These are phyloP conservation scores for Petroica traversi DNA, from an alignment of 2,113 vertebrate genomes.

Conservation along the genomic window DNA sequence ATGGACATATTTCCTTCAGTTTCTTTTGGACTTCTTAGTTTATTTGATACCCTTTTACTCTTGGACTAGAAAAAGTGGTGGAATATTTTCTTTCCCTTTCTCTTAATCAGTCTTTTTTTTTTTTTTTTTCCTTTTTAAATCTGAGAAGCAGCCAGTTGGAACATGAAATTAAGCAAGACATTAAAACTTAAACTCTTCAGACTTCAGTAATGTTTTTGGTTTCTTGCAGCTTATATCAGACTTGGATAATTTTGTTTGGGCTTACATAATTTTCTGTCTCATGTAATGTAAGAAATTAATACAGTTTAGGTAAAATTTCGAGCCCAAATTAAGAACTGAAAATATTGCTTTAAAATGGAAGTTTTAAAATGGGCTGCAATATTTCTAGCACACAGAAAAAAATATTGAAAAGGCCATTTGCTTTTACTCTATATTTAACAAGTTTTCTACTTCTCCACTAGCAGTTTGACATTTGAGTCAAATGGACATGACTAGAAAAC, in stretches of 20 bases:
- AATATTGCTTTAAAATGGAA: not conserved
- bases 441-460: not conserved
- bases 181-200: not conserved
- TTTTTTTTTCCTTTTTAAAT: not conserved
- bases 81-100: not conserved
- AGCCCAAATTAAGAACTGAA: not conserved
- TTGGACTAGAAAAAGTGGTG: not conserved
- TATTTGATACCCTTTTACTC: not conserved
- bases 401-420: not conserved
- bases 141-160: not conserved
- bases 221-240: not conserved
- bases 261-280: not conserved
- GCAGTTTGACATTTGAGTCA: not conserved
- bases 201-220: not conserved
- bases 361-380: not conserved
- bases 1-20: not conserved
- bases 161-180: not conserved
- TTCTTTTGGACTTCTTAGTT: not conserved
- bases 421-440: not conserved
- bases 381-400: not conserved
- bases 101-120: not conserved
- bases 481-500: not conserved
- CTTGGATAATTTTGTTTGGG: not conserved
- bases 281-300: not conserved
- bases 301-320: not conserved